A percentile compares a stretch with the other conserved stretches of the same genome.
phyloP scores from a whole-genome alignment of 1,140 invertebrate genomes.

The Drosophila ficusphila region DNA sequence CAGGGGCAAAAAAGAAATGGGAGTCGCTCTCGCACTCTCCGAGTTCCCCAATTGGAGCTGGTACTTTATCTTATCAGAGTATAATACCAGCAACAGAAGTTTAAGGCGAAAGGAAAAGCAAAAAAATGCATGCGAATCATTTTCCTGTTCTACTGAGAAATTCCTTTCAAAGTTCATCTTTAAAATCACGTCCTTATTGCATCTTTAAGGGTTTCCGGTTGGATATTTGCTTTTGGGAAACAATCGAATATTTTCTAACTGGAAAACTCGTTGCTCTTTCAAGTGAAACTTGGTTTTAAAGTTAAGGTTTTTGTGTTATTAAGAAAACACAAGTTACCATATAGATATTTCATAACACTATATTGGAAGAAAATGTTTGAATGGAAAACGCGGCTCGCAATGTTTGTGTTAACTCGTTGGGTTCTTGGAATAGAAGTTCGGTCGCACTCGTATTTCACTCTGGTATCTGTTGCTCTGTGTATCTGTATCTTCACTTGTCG shows the following conservation, averaged over 20 bases:
- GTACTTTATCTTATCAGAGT: conserved; percentile 31
- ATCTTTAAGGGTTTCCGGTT: too few species aligned
- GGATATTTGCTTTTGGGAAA: too few species aligned
- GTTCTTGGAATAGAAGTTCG: neutral
- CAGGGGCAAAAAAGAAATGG: conserved; percentile 21
- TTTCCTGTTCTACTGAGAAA: neutral
- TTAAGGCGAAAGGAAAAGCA: conserved; percentile 15
- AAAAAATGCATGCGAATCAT: neutral
- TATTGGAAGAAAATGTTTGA: neutral
- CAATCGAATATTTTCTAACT: too few species aligned
- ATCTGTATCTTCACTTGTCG: conserved; percentile 77
- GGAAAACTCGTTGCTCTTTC: too few species aligned
- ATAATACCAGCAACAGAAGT: conserved; percentile 5
- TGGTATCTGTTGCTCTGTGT: conserved; percentile 26
- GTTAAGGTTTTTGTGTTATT: too few species aligned
- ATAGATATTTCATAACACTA: neutral
- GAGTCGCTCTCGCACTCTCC: conserved; percentile 6
- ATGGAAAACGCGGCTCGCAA: neutral
- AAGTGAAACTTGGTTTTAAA: too few species aligned
- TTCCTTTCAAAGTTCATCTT: neutral
- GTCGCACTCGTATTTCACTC: conserved; percentile 25
- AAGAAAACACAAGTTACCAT: too few species aligned
- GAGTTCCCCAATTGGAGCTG: conserved; percentile 6
- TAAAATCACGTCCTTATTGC: too few species aligned
- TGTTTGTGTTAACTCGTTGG: neutral